phyloP scores from a whole-genome alignment of 2,888 invertebrate genomes.

The Carabus problematicus region DNA sequence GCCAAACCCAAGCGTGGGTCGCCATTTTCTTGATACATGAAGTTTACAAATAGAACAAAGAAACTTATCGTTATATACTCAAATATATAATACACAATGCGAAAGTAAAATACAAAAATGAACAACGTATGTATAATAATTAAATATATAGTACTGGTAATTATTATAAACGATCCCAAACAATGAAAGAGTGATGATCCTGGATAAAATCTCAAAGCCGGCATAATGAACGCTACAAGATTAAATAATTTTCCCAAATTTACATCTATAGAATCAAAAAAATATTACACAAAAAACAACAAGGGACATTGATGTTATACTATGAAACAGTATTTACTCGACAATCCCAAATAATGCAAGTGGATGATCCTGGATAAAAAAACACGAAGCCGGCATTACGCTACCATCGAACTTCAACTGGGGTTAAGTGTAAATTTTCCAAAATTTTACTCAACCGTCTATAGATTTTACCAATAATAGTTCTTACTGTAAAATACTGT shows the following conservation, averaged over 20 bases:
- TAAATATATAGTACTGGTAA: neutral
- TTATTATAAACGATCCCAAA: constrained; percentile 35
- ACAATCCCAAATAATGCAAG: constrained; percentile 37
- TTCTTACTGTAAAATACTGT: constrained; percentile 1
- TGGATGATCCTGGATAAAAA: constrained; percentile 42
- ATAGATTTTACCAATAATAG: constrained; percentile 6
- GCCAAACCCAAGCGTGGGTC: constrained; percentile 46
- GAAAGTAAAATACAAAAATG: constrained; percentile 26
- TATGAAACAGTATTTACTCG: constrained; percentile 16
- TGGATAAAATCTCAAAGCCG: constrained; percentile 38
- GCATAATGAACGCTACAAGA: constrained; percentile 34
- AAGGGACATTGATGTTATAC: constrained; percentile 24
- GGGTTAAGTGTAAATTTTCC: constrained; percentile 16
- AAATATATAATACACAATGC: constrained; percentile 31
- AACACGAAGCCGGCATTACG: constrained; percentile 42
- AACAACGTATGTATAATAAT: constrained; percentile 12
- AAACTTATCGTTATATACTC: constrained; percentile 28
- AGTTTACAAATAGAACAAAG: constrained; percentile 33
- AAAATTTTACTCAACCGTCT: constrained; percentile 36
- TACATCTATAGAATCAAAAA: constrained; percentile 36
- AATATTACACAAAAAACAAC: constrained; percentile 37
- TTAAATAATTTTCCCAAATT: constrained; percentile 34
- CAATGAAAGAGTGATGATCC: constrained; percentile 31
- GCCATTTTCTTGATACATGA: constrained; percentile 49
- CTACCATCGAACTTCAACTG: constrained; percentile 35